Percentiles rank a stretch among this genome's conserved stretches.
phyloP scores from a whole-genome alignment of 2,888 invertebrate species.

The Carpatolechia fugitivella region DNA sequence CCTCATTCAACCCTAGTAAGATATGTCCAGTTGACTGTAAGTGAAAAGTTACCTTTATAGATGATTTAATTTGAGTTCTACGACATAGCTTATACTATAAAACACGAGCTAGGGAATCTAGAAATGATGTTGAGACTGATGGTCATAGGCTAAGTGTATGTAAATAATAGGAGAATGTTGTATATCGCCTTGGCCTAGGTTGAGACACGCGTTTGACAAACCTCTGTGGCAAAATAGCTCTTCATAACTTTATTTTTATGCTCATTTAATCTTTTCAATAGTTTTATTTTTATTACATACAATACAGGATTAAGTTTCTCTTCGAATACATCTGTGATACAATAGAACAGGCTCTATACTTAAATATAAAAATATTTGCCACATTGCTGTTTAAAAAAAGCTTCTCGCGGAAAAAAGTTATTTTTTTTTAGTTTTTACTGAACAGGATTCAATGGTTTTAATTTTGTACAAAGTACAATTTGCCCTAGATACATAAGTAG shows the following conservation, averaged over 20 bases:
- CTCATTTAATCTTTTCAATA: conserved; percentile 42
- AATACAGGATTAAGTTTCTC: conserved; percentile 57
- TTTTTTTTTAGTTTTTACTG: conserved; percentile 59
- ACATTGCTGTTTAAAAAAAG: conserved; percentile 47
- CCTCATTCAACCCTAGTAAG: conserved; percentile 47
- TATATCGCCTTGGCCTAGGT: conserved; percentile 75
- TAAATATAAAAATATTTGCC: conserved; percentile 44
- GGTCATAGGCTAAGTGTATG: conserved; percentile 77
- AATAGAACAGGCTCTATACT: conserved; percentile 63
- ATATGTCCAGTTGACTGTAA: conserved; percentile 68
- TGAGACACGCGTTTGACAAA: conserved; percentile 58
- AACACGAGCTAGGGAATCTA: conserved; percentile 68
- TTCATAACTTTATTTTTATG: conserved; percentile 18
- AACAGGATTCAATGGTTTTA: conserved; percentile 63
- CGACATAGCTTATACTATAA: conserved; percentile 63
- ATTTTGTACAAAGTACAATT: conserved; percentile 79
- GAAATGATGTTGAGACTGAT: conserved; percentile 74
- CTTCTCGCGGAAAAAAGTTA: conserved; percentile 45
- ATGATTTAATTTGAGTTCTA: conserved; percentile 66
- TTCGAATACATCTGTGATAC: conserved; percentile 74
- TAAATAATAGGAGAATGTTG: conserved; percentile 78
- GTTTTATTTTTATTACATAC: conserved; percentile 30
- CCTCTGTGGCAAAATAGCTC: conserved; percentile 68
- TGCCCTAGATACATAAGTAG: conserved; percentile 78
- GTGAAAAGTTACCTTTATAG: conserved; percentile 70